Percentiles rank a stretch among this genome's conserved stretches.
Conservation (phyloP, 2,888 invertebrate genomes). For the Eupithecia subumbrata region DNA sequence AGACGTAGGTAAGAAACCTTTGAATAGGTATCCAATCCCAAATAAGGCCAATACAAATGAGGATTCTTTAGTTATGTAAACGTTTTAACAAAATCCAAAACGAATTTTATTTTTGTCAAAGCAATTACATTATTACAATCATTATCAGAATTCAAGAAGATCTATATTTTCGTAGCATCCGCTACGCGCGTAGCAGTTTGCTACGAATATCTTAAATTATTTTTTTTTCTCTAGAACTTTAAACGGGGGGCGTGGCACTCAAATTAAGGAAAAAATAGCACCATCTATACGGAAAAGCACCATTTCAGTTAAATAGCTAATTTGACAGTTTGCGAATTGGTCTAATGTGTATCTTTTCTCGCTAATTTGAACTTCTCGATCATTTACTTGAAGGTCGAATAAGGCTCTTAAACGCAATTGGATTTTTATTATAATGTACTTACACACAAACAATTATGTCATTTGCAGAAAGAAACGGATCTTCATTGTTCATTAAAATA, state of each 20-base stretch:
- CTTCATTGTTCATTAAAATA: slow-evolving; percentile 1
- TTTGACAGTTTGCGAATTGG: slow-evolving; percentile 72
- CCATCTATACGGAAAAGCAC: slow-evolving; percentile 51
- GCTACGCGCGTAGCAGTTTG: slow-evolving; percentile 29
- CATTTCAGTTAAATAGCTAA: slow-evolving; percentile 69
- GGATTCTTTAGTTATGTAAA: not conserved
- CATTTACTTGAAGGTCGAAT: slow-evolving; percentile 63
- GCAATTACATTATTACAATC: not conserved
- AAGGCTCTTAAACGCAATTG: slow-evolving; percentile 29
- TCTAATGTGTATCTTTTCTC: slow-evolving; percentile 65
- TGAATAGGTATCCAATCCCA: not conserved
- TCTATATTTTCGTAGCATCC: slow-evolving; percentile 15
- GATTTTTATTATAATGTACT: slow-evolving; percentile 16
- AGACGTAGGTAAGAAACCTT: not conserved
- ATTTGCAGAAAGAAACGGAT: slow-evolving; percentile 1
- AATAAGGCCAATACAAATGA: not conserved
- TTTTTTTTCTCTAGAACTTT: not conserved
- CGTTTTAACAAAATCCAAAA: not conserved
- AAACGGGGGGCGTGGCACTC: slow-evolving; percentile 22
- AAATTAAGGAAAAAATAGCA: slow-evolving; percentile 20
- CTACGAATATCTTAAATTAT: slow-evolving; percentile 2
- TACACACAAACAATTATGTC: slow-evolving; percentile 9
- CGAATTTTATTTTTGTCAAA: not conserved
- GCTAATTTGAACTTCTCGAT: slow-evolving; percentile 78
- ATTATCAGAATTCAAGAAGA: not conserved